Evolutionary conservation across 2,113 vertebrate species (phyloP).

Genomic region (Malurus melanocephalus): DNA sequence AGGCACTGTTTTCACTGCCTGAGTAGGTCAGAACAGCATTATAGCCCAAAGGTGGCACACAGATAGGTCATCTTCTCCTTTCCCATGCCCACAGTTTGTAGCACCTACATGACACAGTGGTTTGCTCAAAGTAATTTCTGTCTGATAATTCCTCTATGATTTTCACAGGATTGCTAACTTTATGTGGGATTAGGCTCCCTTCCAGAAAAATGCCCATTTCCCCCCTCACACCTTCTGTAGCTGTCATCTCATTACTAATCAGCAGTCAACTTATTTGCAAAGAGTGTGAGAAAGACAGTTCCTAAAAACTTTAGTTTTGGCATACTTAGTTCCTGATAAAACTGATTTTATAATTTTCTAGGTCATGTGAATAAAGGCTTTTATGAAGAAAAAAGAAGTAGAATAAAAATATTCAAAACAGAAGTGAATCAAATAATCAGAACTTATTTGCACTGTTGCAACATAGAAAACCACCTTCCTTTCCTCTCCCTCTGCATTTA

Average conservation of each 20-base stretch:
- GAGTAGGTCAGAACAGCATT: background rate
- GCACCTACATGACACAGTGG: background rate
- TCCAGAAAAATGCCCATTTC: background rate
- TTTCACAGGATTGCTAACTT: slow-evolving; percentile 22
- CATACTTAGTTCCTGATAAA: background rate
- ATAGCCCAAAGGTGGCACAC: background rate
- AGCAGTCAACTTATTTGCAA: background rate
- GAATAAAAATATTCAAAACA: background rate
- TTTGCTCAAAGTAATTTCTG: background rate
- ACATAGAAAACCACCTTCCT: background rate
- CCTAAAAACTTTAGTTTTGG: background rate
- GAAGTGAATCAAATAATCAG: background rate
- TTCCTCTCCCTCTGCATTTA: background rate
- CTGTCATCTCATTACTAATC: slow-evolving; percentile 7
- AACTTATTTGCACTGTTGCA: background rate
- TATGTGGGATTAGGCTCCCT: background rate
- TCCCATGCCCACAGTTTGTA: background rate
- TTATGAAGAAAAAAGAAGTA: background rate
- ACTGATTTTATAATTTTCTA: background rate
- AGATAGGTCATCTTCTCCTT: background rate
- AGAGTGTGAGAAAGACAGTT: background rate
- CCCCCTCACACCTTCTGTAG: background rate
- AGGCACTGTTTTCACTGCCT: background rate
- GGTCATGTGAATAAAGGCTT: background rate
- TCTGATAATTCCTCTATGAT: background rate